Evolutionary conservation across 1,140 invertebrate species (phyloP), one percentile per base, ranked within the genome.

Genomic region (Bombus cullumanus): DNA sequence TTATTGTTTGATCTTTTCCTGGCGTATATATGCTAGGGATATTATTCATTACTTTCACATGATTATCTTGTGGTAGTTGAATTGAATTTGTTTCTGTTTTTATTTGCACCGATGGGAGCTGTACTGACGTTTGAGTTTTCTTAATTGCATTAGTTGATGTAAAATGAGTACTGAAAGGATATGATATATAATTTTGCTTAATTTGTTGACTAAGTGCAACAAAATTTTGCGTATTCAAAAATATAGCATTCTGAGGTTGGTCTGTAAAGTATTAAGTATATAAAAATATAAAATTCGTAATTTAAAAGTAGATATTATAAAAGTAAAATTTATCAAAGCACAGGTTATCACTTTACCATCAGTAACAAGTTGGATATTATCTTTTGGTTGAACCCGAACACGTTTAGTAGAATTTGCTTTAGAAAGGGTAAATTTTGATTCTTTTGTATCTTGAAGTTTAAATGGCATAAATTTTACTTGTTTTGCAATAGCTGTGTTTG

Each of bases 171-270:
- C 94, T 92, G 15, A 93, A 80, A 13, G 93, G 89, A 68, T 92
- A 91, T 18, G 91, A 79, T 53, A 83, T 75, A 69, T 77, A 86
- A 71, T 92, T 92, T 77, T 91, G 91, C 62, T 94, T 93, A 25
- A 92, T 91, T 74, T 95, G 95, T 84, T 95, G 94, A 59, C 95
- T 93, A 6, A 96, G 89, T 13, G 94, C 92, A 31, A 95, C 94
- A 88, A 96, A 96, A 85, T 96, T 95, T 87, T 95, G 93, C 0
- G 95, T 89, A 59, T 94, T 95, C 6, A 96, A 85, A 28, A 96
- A 93, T 66, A 96, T 95, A n/a, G 95, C 95, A 87, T 95, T 95
- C 39, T 87, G 85, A 37, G 91, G 80, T 39, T 91, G 90, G 37
- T 91, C 96, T 96, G 90, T 66, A 90, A 82, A 69, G 43, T 81